A percentile compares a stretch with the other conserved stretches of the same genome.
These are phyloP conservation scores for Drosophila hydei DNA, from an alignment of 1,140 invertebrate species.

Conservation along the genomic window DNA sequence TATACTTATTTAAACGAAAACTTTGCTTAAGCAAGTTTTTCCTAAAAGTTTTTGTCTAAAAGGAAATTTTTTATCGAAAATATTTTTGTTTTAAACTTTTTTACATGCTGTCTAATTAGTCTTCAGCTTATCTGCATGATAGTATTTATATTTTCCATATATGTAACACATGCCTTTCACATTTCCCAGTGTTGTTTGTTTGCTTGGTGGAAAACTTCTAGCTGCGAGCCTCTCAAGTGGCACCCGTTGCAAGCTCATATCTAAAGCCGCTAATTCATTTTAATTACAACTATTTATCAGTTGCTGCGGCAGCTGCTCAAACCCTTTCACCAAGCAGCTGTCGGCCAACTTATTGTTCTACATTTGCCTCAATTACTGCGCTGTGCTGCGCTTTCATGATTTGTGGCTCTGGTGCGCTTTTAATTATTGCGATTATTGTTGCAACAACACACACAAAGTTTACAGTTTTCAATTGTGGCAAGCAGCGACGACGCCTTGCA, in stretches of 20 bases:
- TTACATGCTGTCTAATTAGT: too few relatives aligned
- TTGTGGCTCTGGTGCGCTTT: slow-evolving; percentile 66
- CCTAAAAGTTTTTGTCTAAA: too few relatives aligned
- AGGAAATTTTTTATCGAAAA: too few relatives aligned
- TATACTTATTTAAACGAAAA: too few relatives aligned
- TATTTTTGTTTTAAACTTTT: too few relatives aligned
- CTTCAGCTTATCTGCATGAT: too few relatives aligned
- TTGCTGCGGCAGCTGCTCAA: slow-evolving; percentile 21
- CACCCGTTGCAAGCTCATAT: slow-evolving; percentile 11
- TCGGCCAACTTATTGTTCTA: slow-evolving; percentile 61
- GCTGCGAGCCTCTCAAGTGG: slow-evolving; percentile 6
- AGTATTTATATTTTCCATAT: too few relatives aligned
- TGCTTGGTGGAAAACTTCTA: not conserved
- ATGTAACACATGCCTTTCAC: too few relatives aligned
- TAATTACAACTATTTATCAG: slow-evolving; percentile 49
- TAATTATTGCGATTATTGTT: slow-evolving; percentile 80
- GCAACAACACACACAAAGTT: slow-evolving; percentile 56
- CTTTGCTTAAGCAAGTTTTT: too few relatives aligned
- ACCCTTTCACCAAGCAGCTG: slow-evolving; percentile 45
- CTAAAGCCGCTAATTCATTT: slow-evolving; percentile 43
- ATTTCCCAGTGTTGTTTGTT: too few relatives aligned
- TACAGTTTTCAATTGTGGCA: slow-evolving; percentile 68
- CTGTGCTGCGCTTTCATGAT: slow-evolving; percentile 53
- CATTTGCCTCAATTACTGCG: slow-evolving; percentile 59
- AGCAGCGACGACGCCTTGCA: slow-evolving; percentile 12